Conservation (phyloP, 2,113 vertebrate genomes). For the Megaleporinus macrocephalus region DNA sequence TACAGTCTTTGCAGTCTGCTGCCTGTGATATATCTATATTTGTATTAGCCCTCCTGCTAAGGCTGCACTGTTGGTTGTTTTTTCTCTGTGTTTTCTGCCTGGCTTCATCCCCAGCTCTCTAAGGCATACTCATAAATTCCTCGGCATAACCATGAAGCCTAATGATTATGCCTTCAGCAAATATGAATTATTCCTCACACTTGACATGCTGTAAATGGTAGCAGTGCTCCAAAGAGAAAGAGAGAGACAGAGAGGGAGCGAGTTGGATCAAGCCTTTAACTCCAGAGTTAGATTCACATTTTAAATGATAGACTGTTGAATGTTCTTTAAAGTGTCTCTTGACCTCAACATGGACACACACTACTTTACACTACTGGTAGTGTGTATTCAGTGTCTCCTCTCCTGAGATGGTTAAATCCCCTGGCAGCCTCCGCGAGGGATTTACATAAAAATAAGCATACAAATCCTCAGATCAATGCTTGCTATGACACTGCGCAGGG, state of each 20-base stretch:
- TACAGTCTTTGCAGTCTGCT: neutral
- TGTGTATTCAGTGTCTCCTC: neutral
- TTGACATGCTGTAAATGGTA: slow-evolving; percentile 18
- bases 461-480: slow-evolving; percentile 36
- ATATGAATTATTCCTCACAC: slow-evolving; percentile 31
- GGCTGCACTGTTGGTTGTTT: slow-evolving; percentile 25
- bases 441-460: slow-evolving; percentile 43
- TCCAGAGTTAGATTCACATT: neutral
- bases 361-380: neutral
- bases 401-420: slow-evolving; percentile 25
- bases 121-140: slow-evolving; percentile 22
- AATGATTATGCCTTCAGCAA: slow-evolving; percentile 40
- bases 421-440: slow-evolving; percentile 2
- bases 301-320: slow-evolving; percentile 23
- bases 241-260: neutral
- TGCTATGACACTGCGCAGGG: slow-evolving; percentile 1
- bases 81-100: slow-evolving; percentile 37
- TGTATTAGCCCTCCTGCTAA: slow-evolving; percentile 26
- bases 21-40: slow-evolving; percentile 13
- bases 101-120: slow-evolving; percentile 18
- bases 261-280: neutral
- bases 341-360: slow-evolving; percentile 2
- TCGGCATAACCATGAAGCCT: slow-evolving; percentile 38
- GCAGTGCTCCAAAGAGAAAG: neutral
- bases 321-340: slow-evolving; percentile 15